phyloP scores from a whole-genome alignment of 2,113 vertebrate species.

The Myrmecophaga tridactyla region DNA sequence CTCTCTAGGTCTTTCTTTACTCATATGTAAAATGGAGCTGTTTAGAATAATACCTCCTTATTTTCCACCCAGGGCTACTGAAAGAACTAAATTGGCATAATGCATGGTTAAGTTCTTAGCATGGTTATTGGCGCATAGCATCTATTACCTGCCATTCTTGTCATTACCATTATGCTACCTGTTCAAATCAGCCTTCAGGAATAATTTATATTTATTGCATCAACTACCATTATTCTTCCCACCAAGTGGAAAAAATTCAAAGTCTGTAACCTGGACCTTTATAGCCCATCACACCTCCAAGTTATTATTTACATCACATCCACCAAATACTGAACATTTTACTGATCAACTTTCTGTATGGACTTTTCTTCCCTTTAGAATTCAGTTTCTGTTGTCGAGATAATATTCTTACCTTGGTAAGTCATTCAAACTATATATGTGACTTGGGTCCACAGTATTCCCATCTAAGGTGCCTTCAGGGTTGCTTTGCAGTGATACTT shows the following conservation, averaged over 20 bases:
- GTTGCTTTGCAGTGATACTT: conserved; percentile 32
- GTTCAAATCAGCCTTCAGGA: not conserved
- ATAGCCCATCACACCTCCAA: not conserved
- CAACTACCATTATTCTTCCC: not conserved
- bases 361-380: not conserved
- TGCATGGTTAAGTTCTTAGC: not conserved
- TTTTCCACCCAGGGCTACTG: not conserved
- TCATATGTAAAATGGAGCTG: not conserved
- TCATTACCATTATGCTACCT: not conserved
- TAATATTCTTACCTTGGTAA: conserved; percentile 62
- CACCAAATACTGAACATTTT: not conserved
- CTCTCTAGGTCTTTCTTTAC: not conserved
- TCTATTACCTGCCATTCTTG: not conserved
- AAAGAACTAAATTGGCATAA: conserved; percentile 23
- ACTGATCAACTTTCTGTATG: not conserved
- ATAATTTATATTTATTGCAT: not conserved
- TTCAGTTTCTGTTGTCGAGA: conserved; percentile 14
- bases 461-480: conserved; percentile 46
- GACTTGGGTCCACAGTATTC: conserved; percentile 43
- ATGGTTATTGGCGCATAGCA: not conserved
- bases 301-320: not conserved
- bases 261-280: not conserved
- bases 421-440: not conserved
- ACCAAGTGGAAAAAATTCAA: not conserved
- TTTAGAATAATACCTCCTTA: conserved; percentile 3